Conservation (phyloP, 2,888 invertebrate species). For the Epinotia bilunana region DNA sequence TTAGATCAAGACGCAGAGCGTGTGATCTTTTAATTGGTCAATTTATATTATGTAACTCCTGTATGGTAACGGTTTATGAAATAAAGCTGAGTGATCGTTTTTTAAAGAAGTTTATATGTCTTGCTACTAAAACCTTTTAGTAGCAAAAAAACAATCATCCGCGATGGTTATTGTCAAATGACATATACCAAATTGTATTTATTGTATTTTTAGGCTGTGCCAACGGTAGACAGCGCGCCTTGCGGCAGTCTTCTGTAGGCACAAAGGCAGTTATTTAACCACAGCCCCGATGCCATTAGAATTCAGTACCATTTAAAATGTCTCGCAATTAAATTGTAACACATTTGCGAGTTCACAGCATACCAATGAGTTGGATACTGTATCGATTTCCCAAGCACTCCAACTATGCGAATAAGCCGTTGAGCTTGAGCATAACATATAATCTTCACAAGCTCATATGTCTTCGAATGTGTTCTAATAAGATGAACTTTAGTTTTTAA, state of each 20-base stretch:
- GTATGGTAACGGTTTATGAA: not conserved
- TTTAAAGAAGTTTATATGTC: too few relatives aligned
- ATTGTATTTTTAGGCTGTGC: not conserved
- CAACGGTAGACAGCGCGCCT: not conserved
- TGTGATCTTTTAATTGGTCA: conserved; percentile 14
- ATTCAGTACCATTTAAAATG: conserved; percentile 14
- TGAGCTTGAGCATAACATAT: not conserved
- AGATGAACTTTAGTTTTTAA: not conserved
- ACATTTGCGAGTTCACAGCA: conserved; percentile 11
- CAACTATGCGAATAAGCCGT: conserved; percentile 14
- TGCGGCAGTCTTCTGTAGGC: not conserved
- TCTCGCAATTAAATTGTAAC: conserved; percentile 18
- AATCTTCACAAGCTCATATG: not conserved
- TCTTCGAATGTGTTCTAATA: not conserved
- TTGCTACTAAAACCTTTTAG: too few relatives aligned
- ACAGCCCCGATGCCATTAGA: not conserved
- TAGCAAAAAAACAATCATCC: too few relatives aligned
- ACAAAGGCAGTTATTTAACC: not conserved
- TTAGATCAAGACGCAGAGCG: conserved; percentile 17
- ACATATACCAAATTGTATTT: not conserved
- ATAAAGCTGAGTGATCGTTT: too few relatives aligned
- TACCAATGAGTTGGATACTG: conserved; percentile 31
- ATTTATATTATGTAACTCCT: not conserved
- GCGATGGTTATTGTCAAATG: not conserved
- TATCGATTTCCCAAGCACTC: conserved; percentile 41